Evolutionary conservation across 2,113 vertebrate species (phyloP).

Genomic region (Ceyx cyanopectus): DNA sequence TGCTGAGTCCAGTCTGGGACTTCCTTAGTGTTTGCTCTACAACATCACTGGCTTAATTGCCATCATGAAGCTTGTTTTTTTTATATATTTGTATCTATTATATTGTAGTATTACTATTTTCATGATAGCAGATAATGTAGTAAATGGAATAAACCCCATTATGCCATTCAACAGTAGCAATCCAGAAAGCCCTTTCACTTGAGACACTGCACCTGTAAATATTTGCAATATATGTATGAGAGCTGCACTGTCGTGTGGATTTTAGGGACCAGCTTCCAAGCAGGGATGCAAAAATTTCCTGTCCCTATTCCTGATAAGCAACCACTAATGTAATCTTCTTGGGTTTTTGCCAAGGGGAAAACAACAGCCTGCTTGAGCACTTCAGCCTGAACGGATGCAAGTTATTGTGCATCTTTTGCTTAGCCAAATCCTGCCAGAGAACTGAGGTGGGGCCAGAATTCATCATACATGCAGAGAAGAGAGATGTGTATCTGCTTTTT

Average conservation of each 20-base stretch:
- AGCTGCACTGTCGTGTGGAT: background rate
- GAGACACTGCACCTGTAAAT: background rate
- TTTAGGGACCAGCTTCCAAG: background rate
- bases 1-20: too few species aligned
- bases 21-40: too few species aligned
- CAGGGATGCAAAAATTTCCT: background rate
- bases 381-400: background rate
- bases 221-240: background rate
- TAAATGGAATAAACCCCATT: background rate
- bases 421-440: background rate
- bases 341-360: constrained; percentile 37
- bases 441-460: background rate
- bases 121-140: background rate
- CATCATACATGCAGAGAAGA: background rate
- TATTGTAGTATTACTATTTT: too few species aligned
- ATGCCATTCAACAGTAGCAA: background rate
- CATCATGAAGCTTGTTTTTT: too few species aligned
- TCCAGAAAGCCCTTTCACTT: background rate
- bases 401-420: background rate
- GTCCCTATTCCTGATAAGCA: background rate
- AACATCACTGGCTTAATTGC: too few species aligned
- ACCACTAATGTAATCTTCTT: background rate
- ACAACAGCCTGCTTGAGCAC: background rate
- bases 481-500: background rate
- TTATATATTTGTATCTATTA: too few species aligned